phyloP scores from a whole-genome alignment of 1,140 invertebrate genomes.

The Geopemphigus sp. region DNA sequence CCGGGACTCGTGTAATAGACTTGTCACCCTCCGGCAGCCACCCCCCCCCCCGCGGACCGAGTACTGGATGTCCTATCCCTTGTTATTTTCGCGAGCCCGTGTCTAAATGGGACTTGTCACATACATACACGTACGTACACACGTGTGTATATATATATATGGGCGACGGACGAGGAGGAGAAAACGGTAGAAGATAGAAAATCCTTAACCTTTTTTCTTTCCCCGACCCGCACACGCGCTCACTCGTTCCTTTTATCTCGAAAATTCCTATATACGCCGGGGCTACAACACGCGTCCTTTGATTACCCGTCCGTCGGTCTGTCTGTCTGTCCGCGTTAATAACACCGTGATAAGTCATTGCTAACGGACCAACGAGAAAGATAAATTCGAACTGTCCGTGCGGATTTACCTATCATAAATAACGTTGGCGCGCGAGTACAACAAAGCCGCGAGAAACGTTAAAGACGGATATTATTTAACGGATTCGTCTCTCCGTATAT shows the following conservation, averaged over 20 bases:
- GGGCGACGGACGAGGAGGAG: background rate
- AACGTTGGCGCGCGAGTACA: constrained; percentile 18
- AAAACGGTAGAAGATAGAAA: constrained; percentile 19
- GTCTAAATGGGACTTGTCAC: constrained; percentile 45
- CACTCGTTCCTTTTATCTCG: background rate
- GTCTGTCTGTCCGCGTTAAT: constrained; percentile 29
- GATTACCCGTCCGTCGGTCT: no score
- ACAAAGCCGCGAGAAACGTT: background rate
- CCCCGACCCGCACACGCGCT: no score
- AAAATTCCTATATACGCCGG: background rate
- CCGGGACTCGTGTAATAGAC: constrained; percentile 34
- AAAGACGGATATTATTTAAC: constrained; percentile 27
- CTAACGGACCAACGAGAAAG: background rate
- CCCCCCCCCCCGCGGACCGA: background rate
- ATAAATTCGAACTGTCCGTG: constrained; percentile 33
- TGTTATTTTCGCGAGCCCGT: constrained; percentile 11
- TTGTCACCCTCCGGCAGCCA: constrained; percentile 8
- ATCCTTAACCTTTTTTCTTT: constrained; percentile 28
- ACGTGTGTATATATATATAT: no score
- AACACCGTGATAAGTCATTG: constrained; percentile 27
- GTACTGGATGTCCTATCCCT: constrained; percentile 19
- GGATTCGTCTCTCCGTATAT: no score
- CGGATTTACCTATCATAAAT: constrained; percentile 38
- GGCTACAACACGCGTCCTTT: constrained; percentile 17
- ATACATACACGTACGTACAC: no score